Conservation (phyloP, 2,113 vertebrate genomes). For the Equus quagga region DNA sequence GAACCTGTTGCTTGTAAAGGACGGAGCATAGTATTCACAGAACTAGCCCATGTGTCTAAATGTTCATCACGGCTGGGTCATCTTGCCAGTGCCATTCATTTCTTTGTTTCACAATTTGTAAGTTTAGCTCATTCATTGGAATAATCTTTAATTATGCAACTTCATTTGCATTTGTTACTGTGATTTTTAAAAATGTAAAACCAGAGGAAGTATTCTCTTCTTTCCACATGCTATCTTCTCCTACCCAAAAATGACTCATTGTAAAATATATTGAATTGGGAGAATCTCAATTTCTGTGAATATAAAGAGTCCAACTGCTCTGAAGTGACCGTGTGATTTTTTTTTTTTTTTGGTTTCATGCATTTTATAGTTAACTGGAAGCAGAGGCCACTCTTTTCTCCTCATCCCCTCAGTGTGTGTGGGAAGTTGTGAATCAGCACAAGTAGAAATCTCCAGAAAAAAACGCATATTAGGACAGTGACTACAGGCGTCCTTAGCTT, state of each 20-base stretch:
- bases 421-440: slow-evolving; percentile 89
- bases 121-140: slow-evolving; percentile 4
- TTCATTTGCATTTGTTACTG: slow-evolving; percentile 55
- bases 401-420: slow-evolving; percentile 77
- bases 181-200: slow-evolving; percentile 60
- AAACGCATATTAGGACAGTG: slow-evolving; percentile 77
- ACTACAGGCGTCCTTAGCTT: slow-evolving; percentile 77
- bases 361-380: slow-evolving; percentile 79
- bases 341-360: slow-evolving; percentile 64
- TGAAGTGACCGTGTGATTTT: slow-evolving; percentile 71
- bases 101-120: slow-evolving; percentile 26
- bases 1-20: background rate
- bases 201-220: slow-evolving; percentile 46
- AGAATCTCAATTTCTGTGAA: slow-evolving; percentile 76
- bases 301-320: slow-evolving; percentile 71
- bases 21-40: background rate
- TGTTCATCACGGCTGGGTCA: background rate
- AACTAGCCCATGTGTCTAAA: background rate
- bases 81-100: background rate
- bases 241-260: slow-evolving; percentile 61
- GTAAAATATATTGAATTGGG: slow-evolving; percentile 76
- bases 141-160: slow-evolving; percentile 51
- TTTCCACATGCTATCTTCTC: slow-evolving; percentile 42
- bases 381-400: slow-evolving; percentile 36
- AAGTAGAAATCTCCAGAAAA: slow-evolving; percentile 83